phyloP scores from a whole-genome alignment of 2,113 vertebrate genomes.

The Tupaia tana region DNA sequence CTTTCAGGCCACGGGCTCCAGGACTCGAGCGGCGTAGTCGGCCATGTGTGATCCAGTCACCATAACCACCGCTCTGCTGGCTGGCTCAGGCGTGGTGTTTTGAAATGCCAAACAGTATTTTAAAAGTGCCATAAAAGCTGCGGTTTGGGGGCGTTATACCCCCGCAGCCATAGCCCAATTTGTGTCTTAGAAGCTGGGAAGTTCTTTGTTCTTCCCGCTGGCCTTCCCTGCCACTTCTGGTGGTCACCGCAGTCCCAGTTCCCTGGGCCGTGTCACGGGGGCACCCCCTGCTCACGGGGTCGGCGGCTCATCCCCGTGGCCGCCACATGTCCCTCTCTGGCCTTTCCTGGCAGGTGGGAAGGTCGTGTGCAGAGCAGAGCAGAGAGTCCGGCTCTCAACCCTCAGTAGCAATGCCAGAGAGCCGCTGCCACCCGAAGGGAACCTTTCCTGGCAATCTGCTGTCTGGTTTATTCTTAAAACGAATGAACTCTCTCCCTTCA shows the following conservation, averaged over 20 bases:
- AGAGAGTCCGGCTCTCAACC: slow-evolving; percentile 3
- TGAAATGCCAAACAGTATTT: slow-evolving; percentile 38
- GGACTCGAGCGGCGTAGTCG: no score
- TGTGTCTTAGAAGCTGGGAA: neutral
- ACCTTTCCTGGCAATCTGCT: neutral
- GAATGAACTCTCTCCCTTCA: neutral
- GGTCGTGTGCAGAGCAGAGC: no score
- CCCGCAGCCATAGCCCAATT: neutral
- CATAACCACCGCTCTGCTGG: no score
- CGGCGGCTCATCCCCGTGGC: no score
- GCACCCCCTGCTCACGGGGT: no score
- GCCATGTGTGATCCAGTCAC: no score
- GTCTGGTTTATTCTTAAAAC: slow-evolving; percentile 27
- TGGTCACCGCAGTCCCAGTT: neutral
- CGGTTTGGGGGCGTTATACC: neutral
- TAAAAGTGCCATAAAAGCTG: neutral
- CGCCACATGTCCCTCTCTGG: no score
- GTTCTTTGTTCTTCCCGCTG: neutral
- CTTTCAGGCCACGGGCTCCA: no score
- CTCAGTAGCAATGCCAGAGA: neutral
- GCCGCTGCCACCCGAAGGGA: neutral
- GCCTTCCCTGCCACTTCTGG: neutral
- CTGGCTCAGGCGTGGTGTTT: neutral
- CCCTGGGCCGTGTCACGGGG: neutral
- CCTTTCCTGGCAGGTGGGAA: no score